Evolutionary conservation across 2,113 vertebrate species (phyloP).

Genomic region (Cyprinodon tularosa): DNA sequence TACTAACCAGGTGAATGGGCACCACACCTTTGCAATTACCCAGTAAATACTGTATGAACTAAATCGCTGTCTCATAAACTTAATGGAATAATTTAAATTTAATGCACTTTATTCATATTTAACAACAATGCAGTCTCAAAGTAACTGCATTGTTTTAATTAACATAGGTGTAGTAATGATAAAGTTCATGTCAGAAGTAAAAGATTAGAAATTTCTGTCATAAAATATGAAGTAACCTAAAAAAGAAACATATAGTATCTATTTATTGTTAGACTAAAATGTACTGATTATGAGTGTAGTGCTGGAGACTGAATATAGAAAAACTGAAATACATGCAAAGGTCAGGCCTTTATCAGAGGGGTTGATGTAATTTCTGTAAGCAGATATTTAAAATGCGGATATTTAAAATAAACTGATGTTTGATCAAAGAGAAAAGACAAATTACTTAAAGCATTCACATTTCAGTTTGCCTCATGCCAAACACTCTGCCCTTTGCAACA

Average conservation of each 20-base stretch:
- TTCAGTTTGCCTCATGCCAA: constrained; percentile 61
- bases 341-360: constrained; percentile 27
- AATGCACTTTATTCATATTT: not conserved
- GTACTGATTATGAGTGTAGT: not conserved
- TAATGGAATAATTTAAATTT: not conserved
- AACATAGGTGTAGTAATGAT: not conserved
- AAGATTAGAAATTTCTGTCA: not conserved
- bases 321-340: constrained; percentile 20
- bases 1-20: too few relatives aligned
- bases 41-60: too few relatives aligned
- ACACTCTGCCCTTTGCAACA: constrained; percentile 51
- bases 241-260: not conserved
- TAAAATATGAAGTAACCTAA: not conserved
- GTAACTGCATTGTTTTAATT: not conserved
- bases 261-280: not conserved
- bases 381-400: constrained; percentile 5
- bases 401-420: constrained; percentile 2
- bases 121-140: not conserved
- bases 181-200: not conserved
- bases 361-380: constrained; percentile 33
- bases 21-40: too few relatives aligned
- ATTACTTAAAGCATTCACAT: constrained; percentile 53
- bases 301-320: not conserved
- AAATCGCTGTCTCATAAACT: too few relatives aligned
- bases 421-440: constrained; percentile 59